Evolutionary conservation across 2,113 vertebrate genomes (phyloP), one percentile per base, ranked within the genome.

Genomic region (Bagarius yarrelli): DNA sequence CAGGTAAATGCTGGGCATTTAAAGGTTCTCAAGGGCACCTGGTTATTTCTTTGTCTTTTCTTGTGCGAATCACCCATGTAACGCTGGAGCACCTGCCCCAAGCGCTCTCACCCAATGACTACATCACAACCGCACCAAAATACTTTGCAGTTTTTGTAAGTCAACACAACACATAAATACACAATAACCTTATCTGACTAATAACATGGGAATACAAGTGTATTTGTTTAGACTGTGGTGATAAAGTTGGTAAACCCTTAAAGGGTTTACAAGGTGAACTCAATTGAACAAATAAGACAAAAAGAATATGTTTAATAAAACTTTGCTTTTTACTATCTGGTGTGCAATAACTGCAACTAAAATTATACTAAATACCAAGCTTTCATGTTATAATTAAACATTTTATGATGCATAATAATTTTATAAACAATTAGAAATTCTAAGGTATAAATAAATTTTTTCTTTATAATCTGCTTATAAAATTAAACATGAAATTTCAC

Each of bases 1-100:
- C 95, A 0, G 95, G 95, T 73, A 94, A 95, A 82, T 95, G 94
- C 86, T 95, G 95, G 94, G 93, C 94, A 0, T 95, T 95, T 63
- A 93, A 93, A 34, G 96, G 97, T 1, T 93, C 94, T 15, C 92
- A 96, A 71, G 97, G 97, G 72, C 95, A 94, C 15, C 94, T 96
- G 0, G 89, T 98, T 79, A 92, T 99, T 83, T 92, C 94, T 0
- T 93, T 99, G 9, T 95, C 97, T 2, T 89, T 94, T 79, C 86
- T 90, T 2, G 92, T 97, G 83, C 90, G 2, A 25, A 94, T 96
- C 78, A 96, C 88, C 0, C 95, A 97, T 0, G 95, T 98, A 83
- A 97, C 96, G 0, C 87, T 99, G 81, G 97, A 99, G 81, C 97
- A 99, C 57, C 93, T 99, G 83, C 94, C 98, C 0, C 95, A 89